Evolutionary conservation across 2,113 vertebrate species (phyloP), one percentile per base, ranked within the genome.

Genomic region (Choloepus hoffmanni): DNA sequence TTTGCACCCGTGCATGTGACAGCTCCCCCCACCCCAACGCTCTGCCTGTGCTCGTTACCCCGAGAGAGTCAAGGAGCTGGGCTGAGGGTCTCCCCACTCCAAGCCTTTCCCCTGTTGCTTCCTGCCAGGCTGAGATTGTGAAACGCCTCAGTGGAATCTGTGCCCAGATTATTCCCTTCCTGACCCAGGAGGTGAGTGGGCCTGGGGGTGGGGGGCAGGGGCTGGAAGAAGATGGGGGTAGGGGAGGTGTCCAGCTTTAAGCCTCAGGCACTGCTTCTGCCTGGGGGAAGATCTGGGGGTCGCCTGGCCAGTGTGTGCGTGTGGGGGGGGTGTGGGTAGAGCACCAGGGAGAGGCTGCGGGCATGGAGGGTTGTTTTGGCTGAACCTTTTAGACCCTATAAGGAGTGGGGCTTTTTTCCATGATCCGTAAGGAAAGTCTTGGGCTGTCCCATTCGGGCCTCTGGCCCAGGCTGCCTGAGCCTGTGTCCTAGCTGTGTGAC

Each of bases 91-190:
- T 43, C 36, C 40, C 16, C 8, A 45, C n/a, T 33, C 45, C 77
- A 33, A 70, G 45, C 30, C 23, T 3, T n/a, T 21, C 50, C 48
- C 10, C 13, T 1, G 0, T 92, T 94, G 36, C 68, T 91, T 92
- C 45, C 79, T 90, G 93, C 16, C 98, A 99, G 99, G 99, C 99
- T 1, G 99, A 99, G 98, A 99, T 99, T 28, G 99, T 99, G 96
- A 99, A 99, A 98, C 98, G 99, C 10, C 99, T 99, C 97, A 99
- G 99, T 63, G 99, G 99, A 60, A 99, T 99, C 98, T 99, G 99
- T 30, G 99, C 99, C 95, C 99, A 99, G 98, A 99, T 99, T 62
- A 98, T 99, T 94, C 99, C 99, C 30, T 99, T 99, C 95, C 99
- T 99, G 97, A 99, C 99, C 0, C 99, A 99, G 98, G 99, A 99